A percentile compares a stretch with the other conserved stretches of the same genome.
phyloP scores from a whole-genome alignment of 2,888 invertebrate species.

The Dryobota labecula region DNA sequence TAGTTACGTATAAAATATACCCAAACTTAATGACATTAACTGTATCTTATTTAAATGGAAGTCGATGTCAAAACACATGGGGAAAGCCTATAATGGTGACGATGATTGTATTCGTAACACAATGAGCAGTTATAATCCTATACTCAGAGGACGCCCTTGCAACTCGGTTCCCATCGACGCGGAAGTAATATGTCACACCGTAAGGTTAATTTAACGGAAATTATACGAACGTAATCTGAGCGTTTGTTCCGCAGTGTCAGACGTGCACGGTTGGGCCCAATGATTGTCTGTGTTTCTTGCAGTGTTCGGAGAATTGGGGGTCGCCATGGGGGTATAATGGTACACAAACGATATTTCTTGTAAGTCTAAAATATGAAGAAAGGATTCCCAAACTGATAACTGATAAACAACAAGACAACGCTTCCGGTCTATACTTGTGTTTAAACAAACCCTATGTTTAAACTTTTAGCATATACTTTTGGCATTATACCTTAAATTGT shows the following conservation, averaged over 20 bases:
- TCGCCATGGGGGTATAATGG: not conserved
- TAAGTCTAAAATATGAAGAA: not conserved
- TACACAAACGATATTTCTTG: not conserved
- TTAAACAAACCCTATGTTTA: no score
- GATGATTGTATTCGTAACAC: slow-evolving; percentile 30
- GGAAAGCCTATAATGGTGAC: slow-evolving; percentile 42
- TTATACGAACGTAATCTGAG: slow-evolving; percentile 57
- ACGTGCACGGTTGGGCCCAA: slow-evolving; percentile 33
- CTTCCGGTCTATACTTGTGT: no score
- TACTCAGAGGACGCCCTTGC: slow-evolving; percentile 10
- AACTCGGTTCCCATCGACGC: slow-evolving; percentile 40
- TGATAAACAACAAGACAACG: not conserved
- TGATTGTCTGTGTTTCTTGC: slow-evolving; percentile 46
- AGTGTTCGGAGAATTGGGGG: slow-evolving; percentile 5
- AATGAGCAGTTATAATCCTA: slow-evolving; percentile 40
- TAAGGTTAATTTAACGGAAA: slow-evolving; percentile 62
- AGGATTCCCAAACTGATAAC: no score
- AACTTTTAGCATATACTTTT: no score
- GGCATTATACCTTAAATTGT: no score
- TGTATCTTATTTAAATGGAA: slow-evolving; percentile 10
- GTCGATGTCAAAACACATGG: slow-evolving; percentile 12
- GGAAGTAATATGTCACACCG: slow-evolving; percentile 58
- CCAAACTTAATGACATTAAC: slow-evolving; percentile 9
- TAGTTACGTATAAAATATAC: not conserved
- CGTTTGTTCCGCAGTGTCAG: slow-evolving; percentile 46